Base-by-base conservation (phyloP, 1,140 invertebrate genomes). In the Papilio glaucus region DNA sequence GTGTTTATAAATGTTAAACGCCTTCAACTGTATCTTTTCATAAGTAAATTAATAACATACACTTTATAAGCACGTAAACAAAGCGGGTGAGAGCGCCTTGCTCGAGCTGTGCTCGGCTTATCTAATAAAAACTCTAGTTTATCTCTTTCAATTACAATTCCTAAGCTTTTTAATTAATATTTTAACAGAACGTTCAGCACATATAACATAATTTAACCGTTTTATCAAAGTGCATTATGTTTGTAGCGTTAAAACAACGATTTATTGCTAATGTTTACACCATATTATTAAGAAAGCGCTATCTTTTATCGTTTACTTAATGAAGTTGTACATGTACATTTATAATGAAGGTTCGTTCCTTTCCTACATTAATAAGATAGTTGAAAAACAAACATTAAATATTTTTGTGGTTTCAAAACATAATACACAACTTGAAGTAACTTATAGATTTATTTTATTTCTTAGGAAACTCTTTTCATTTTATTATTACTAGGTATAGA, bases 151-250 rank as follows among this genome's bases (percentile, higher is more conserved):
- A 24, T 57, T 57, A 57, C 49, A 57, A 24, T 26, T 24, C 49
- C 3, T 10, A 10, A 57, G 49, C n/a, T 57, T 57, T 57, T 57
- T 57, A 57, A 57, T 57, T 57, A 26, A 24, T 57, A 57, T 24
- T 57, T 57, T 57, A 57, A 57, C 49, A 13, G 49, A 57, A 57
- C 21, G 49, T 57, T 57, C 24, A 53, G 49, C 24, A 57, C 4
- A n/a, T n/a, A n/a, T n/a, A 10, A 53, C 21, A 57, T 57, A 10
- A 24, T 57, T 57, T 12, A 57, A 12, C 49, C 21, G 21, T 57
- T 24, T 57, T 57, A 57, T 57, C 49, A 24, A 21, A 49, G 24
- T 57, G 49, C 49, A 57, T 9, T 24, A 21, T 53, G 18, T 57
- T 57, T 24, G 21, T 57, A 21, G 9, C 49, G 21, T 26, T 57